phyloP scores from a whole-genome alignment of 2,797 vertebrate species.

The Hapalemur alaotrensis region DNA sequence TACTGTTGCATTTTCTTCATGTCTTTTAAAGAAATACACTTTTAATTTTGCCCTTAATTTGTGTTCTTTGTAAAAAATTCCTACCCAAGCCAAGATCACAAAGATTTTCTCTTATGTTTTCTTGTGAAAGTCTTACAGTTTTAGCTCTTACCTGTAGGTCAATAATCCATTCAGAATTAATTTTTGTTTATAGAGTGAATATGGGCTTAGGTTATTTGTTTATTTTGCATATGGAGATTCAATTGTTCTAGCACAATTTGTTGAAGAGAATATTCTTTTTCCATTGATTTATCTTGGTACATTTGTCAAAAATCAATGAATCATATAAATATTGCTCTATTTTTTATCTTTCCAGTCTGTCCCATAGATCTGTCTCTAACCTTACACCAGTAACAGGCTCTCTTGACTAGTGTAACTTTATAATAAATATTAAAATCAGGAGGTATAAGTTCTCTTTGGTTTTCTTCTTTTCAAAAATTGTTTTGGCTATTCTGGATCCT shows the following conservation, averaged over 20 bases:
- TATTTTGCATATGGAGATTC: neutral
- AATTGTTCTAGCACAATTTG: neutral
- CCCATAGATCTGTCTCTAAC: neutral
- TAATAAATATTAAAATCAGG: neutral
- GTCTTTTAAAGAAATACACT: neutral
- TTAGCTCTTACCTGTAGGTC: neutral
- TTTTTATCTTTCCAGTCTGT: neutral
- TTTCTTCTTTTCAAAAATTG: neutral
- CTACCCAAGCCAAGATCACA: neutral
- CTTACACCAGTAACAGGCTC: neutral
- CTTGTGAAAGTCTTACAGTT: neutral
- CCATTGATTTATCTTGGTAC: neutral
- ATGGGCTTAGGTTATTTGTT: neutral
- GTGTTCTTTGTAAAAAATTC: neutral
- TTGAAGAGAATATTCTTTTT: neutral
- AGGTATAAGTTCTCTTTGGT: neutral
- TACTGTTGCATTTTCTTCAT: neutral
- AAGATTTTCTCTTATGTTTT: neutral
- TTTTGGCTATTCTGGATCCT: neutral
- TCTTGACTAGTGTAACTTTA: neutral
- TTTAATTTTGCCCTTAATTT: neutral
- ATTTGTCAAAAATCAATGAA: neutral
- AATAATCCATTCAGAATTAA: neutral
- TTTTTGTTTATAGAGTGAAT: neutral
- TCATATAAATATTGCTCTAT: neutral